Conservation (phyloP, 1,140 invertebrate species). For the Drosophila paulistorum region DNA sequence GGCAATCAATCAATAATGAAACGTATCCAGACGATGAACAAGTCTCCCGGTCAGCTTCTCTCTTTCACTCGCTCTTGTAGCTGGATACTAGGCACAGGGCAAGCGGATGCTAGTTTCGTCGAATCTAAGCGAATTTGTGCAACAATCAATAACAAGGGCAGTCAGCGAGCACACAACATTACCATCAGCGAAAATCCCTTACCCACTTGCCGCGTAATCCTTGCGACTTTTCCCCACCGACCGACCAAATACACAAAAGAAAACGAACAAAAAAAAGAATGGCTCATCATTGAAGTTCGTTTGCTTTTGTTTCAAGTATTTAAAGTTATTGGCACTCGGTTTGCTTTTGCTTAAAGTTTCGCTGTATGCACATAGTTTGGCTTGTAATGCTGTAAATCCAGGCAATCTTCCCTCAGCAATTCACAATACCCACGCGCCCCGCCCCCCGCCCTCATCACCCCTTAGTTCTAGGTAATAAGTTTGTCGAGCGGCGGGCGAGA, state of each 20-base stretch:
- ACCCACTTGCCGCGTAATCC: neutral
- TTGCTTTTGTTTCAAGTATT: conserved; percentile 18
- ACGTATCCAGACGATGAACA: conserved; percentile 11
- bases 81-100: neutral
- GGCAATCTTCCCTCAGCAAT: conserved; percentile 2
- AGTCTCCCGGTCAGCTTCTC: too few relatives aligned
- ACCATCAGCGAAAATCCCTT: neutral
- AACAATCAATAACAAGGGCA: conserved; percentile 60
- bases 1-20: conserved; percentile 66
- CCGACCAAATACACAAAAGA: neutral
- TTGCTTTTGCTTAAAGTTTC: conserved; percentile 40
- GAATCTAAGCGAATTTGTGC: conserved; percentile 45
- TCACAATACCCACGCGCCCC: too few relatives aligned
- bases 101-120: conserved; percentile 46
- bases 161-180: conserved; percentile 14
- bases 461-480: conserved; percentile 15
- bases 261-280: neutral
- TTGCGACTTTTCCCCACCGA: neutral
- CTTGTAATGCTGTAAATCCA: conserved; percentile 54
- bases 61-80: neutral
- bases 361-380: conserved; percentile 50
- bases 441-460: neutral
- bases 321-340: conserved; percentile 43
- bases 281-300: conserved; percentile 3
- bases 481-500: conserved; percentile 4